Evolutionary conservation across 1,140 invertebrate species (phyloP).

Genomic region (Helicoverpa zea): DNA sequence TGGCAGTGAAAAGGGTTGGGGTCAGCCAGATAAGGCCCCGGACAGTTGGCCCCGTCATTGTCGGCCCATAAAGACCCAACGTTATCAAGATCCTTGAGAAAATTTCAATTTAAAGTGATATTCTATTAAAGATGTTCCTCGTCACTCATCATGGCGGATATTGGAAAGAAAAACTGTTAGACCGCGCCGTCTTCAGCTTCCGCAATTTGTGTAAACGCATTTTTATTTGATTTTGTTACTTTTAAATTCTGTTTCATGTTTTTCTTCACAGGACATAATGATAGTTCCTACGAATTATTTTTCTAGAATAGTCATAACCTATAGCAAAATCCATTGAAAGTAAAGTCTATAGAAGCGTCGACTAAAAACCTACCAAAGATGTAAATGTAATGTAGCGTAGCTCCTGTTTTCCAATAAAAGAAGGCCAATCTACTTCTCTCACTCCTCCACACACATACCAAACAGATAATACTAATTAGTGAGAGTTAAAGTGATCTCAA

Average conservation of each 20-base stretch:
- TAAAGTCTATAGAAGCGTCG: too few relatives aligned
- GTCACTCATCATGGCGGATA: conserved; percentile 31
- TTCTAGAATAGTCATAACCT: too few relatives aligned
- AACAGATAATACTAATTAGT: conserved; percentile 20
- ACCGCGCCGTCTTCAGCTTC: conserved; percentile 8
- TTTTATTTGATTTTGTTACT: conserved; percentile 21
- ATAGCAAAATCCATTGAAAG: too few relatives aligned
- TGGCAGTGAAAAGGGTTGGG: conserved; percentile 77
- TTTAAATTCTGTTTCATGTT: background rate
- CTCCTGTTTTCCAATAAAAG: too few relatives aligned
- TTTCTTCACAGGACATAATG: background rate
- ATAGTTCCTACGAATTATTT: too few relatives aligned
- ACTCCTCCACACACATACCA: background rate
- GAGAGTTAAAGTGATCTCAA: conserved; percentile 15
- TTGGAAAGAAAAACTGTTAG: conserved; percentile 31
- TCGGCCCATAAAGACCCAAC: conserved; percentile 76
- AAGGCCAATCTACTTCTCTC: too few relatives aligned
- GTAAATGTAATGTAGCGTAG: too few relatives aligned
- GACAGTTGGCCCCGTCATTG: conserved; percentile 75
- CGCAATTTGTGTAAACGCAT: conserved; percentile 27
- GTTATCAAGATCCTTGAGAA: conserved; percentile 74
- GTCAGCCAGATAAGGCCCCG: conserved; percentile 75
- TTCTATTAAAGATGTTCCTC: conserved; percentile 22
- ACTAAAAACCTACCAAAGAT: too few relatives aligned
- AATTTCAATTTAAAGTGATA: conserved; percentile 57